Conservation (phyloP, 2,888 invertebrate species). For the Eupithecia tripunctaria region DNA sequence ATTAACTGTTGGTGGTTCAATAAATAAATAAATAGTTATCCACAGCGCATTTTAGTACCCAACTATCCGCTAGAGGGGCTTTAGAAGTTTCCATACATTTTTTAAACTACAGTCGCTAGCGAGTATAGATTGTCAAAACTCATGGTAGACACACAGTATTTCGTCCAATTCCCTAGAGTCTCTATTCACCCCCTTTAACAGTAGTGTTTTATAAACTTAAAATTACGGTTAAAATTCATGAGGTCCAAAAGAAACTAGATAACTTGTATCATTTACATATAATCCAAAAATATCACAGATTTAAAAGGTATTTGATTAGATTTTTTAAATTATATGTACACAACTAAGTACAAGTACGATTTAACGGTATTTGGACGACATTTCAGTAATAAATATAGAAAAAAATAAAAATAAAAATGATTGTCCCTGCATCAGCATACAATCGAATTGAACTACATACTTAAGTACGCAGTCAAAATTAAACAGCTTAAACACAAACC, state of each 20-base stretch:
- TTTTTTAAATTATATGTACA: slow-evolving; percentile 58
- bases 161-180: too few relatives aligned
- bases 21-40: too few relatives aligned
- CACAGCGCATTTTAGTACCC: too few relatives aligned
- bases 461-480: background rate
- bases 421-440: background rate
- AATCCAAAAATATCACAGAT: slow-evolving; percentile 72
- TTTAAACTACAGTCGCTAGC: too few relatives aligned
- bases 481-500: background rate
- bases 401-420: background rate
- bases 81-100: too few relatives aligned
- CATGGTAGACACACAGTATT: too few relatives aligned
- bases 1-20: too few relatives aligned
- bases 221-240: background rate
- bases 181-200: too few relatives aligned
- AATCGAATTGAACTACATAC: background rate
- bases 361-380: slow-evolving; percentile 10
- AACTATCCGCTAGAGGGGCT: too few relatives aligned
- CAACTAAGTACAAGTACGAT: slow-evolving; percentile 13
- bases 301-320: slow-evolving; percentile 36
- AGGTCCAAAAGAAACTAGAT: slow-evolving; percentile 20
- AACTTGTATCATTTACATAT: slow-evolving; percentile 52
- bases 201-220: background rate
- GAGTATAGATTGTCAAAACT: too few relatives aligned
- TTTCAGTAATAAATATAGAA: background rate